phyloP scores from a whole-genome alignment of 2,797 vertebrate genomes.

The Anniella stebbinsi region DNA sequence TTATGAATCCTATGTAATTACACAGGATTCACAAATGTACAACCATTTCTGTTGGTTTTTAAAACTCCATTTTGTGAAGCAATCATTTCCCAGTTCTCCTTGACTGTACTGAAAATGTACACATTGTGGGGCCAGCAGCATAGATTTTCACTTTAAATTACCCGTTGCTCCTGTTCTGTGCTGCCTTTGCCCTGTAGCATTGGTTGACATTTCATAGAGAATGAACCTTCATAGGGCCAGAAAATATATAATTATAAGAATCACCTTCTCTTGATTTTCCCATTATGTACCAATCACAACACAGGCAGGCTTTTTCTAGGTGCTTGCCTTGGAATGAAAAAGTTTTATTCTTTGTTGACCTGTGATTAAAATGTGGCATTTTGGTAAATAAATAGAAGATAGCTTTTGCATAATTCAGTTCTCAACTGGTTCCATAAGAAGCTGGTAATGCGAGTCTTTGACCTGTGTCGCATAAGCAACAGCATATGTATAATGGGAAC shows the following conservation, averaged over 20 bases:
- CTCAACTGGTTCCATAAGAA: constrained; percentile 59
- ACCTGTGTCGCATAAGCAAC: constrained; percentile 44
- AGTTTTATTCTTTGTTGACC: constrained; percentile 77
- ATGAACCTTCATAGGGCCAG: constrained; percentile 63
- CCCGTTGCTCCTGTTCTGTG: constrained; percentile 56
- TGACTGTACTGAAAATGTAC: constrained; percentile 49
- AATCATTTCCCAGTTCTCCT: constrained; percentile 56
- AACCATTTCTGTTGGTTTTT: constrained; percentile 54
- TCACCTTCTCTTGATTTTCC: constrained; percentile 75
- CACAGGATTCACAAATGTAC: constrained; percentile 26
- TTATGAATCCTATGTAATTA: too few species aligned
- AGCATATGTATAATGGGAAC: constrained; percentile 57
- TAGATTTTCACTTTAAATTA: constrained; percentile 76
- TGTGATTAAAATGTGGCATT: constrained; percentile 78
- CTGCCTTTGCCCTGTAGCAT: constrained; percentile 74
- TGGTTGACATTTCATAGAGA: constrained; percentile 81
- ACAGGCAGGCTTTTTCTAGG: constrained; percentile 67
- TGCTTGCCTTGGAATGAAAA: constrained; percentile 74
- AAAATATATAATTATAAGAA: constrained; percentile 77
- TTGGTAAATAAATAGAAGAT: constrained; percentile 73
- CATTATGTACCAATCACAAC: constrained; percentile 66
- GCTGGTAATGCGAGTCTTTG: constrained; percentile 51
- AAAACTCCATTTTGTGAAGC: constrained; percentile 55
- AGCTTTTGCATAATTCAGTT: constrained; percentile 66
- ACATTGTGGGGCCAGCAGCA: constrained; percentile 32